Conservation (phyloP, 2,113 vertebrate genomes). For the Azemiops feae region DNA sequence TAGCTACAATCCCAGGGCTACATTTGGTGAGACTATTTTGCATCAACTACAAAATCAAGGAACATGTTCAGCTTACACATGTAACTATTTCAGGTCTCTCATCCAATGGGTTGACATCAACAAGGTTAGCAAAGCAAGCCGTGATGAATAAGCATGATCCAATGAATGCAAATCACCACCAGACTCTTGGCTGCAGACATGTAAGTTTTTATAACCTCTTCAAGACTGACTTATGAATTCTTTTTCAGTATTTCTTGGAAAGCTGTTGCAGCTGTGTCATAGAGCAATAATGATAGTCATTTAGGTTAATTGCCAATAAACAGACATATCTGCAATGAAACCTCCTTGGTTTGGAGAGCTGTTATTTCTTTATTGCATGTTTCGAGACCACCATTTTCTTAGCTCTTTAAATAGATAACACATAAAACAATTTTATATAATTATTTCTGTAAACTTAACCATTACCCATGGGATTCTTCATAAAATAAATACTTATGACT, state of each 20-base stretch:
- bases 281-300: neutral
- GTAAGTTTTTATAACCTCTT: neutral
- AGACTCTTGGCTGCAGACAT: neutral
- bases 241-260: neutral
- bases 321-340: neutral
- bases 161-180: neutral
- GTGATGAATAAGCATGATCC: neutral
- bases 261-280: neutral
- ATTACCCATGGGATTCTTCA: neutral
- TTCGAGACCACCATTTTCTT: neutral
- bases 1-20: neutral
- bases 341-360: neutral
- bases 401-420: neutral
- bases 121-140: neutral
- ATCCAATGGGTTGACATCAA: too few relatives aligned
- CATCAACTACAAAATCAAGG: too few relatives aligned
- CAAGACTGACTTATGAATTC: neutral
- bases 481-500: neutral
- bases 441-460: neutral
- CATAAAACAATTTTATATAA: neutral
- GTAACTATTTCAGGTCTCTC: neutral
- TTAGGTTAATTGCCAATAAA: neutral
- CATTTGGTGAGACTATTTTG: neutral
- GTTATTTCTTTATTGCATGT: neutral
- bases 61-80: too few relatives aligned